Evolutionary conservation across 2,113 vertebrate species (phyloP), one percentile per base, ranked within the genome.

Genomic region (Chaetodon trifascialis): DNA sequence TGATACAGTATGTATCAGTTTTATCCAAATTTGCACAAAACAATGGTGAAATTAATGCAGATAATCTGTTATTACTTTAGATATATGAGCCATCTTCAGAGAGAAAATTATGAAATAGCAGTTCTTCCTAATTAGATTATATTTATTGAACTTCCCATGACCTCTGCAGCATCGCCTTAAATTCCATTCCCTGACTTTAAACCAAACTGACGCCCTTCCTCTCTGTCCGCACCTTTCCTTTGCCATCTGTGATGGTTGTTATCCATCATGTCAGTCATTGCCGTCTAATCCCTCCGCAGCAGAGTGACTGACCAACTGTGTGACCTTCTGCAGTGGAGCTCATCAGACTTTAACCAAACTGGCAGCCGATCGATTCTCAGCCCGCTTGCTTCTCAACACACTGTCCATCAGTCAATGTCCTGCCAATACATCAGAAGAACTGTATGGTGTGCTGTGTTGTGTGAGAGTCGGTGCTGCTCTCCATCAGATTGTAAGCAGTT

Each of bases 291-390:
- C 55, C 34, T 59, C 16, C n/a, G 56, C 79, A 64, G 75, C 58
- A 36, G 52, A 84, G 73, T 75, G 86, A 88, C 77, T 70, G 69
- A 78, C 64, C 69, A 77, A 76, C 82, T 60, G 73, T 60, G 47
- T 84, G 86, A 88, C 91, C 89, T 89, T 90, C 82, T 83, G 58
- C 83, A 73, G 70, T 73, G 76, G 64, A 88, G 85, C 84, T 90
- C 88, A 84, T 88, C 87, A 83, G 76, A 87, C 68, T 87, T 84
- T 40, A 80, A 71, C 87, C 70, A 74, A 71, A 82, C 71, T 80
- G 89, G 86, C 91, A 91, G 89, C 60, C 11, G 7, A 86, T 93
- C 89, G 19, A 93, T 93, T 70, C 68, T 49, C 51, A 67, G 82
- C 68, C 63, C 0, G 70, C 76, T 56, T 25, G 64, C 73, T 80